A percentile compares a stretch with the other conserved stretches of the same genome.
These are phyloP conservation scores for Sitta carolinensis DNA, from an alignment of 2,797 vertebrate species.

Conservation along the genomic window DNA sequence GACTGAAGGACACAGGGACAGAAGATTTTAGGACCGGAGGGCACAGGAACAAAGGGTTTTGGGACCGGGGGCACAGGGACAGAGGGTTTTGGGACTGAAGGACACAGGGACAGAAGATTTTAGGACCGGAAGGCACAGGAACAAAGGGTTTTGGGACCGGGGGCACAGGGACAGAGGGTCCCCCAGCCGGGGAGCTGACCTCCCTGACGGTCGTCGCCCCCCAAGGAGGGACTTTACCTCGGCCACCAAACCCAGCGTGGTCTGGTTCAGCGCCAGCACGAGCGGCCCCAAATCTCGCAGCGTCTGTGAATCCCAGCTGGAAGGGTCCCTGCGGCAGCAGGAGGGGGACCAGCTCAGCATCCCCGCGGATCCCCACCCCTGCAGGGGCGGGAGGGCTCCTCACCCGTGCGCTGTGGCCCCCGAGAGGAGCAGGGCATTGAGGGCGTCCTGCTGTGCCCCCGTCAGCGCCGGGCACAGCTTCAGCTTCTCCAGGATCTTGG, in stretches of 20 bases:
- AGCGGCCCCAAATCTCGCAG: conserved; percentile 55
- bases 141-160: background rate
- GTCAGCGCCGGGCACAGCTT: conserved; percentile 51
- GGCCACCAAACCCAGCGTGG: conserved; percentile 39
- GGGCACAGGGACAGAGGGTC: background rate
- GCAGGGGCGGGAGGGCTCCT: accelerated
- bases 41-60: background rate
- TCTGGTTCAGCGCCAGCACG: conserved; percentile 35
- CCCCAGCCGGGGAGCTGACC: background rate
- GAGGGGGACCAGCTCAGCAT: background rate
- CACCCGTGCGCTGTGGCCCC: conserved; percentile 31
- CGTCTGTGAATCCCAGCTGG: conserved; percentile 42
- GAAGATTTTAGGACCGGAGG: no score
- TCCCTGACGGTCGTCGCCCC: accelerated
- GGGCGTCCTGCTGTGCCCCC: background rate
- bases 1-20: background rate
- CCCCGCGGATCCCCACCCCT: accelerated
- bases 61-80: no score
- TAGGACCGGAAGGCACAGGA: background rate
- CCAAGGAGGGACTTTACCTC: conserved; percentile 13
- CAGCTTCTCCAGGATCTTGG: conserved; percentile 43
- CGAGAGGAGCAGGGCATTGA: conserved; percentile 29
- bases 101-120: background rate
- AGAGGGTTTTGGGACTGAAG: background rate
- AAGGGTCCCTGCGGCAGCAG: conserved; percentile 26